Evolutionary conservation across 2,113 vertebrate genomes (phyloP).

Genomic region (Odontophorus gujanensis): DNA sequence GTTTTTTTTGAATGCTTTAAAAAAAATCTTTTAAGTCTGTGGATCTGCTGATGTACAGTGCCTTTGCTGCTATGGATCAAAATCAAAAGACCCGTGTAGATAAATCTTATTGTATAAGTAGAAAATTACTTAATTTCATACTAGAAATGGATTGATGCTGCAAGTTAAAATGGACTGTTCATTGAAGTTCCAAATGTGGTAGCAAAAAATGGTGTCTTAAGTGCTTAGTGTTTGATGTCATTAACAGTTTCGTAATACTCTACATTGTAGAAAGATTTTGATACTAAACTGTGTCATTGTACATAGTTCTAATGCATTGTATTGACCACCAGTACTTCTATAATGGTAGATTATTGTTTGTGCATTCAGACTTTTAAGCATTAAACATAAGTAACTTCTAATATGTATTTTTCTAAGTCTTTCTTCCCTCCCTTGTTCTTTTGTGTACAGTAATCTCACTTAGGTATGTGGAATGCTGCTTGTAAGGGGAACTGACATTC

Average conservation of each 20-base stretch:
- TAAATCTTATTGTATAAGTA: conserved; percentile 88
- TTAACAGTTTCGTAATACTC: conserved; percentile 88
- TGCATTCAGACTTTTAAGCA: conserved; percentile 89
- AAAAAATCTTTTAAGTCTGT: conserved; percentile 85
- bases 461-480: background rate
- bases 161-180: conserved; percentile 86
- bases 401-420: conserved; percentile 58
- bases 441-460: background rate
- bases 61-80: conserved; percentile 92
- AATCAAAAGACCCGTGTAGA: conserved; percentile 88
- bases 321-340: conserved; percentile 86
- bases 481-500: background rate
- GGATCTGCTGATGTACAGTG: conserved; percentile 92
- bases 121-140: conserved; percentile 88
- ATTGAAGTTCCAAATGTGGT: conserved; percentile 87
- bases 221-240: conserved; percentile 89
- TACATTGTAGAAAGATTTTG: conserved; percentile 89
- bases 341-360: conserved; percentile 87
- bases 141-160: conserved; percentile 88
- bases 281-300: conserved; percentile 90
- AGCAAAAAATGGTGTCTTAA: conserved; percentile 87
- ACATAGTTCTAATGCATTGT: conserved; percentile 88
- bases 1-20: conserved; percentile 86
- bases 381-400: conserved; percentile 88
- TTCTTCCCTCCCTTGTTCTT: background rate